Conservation (phyloP, 92 coral and sea anemone genomes). For the Plumapathes pennacea region DNA sequence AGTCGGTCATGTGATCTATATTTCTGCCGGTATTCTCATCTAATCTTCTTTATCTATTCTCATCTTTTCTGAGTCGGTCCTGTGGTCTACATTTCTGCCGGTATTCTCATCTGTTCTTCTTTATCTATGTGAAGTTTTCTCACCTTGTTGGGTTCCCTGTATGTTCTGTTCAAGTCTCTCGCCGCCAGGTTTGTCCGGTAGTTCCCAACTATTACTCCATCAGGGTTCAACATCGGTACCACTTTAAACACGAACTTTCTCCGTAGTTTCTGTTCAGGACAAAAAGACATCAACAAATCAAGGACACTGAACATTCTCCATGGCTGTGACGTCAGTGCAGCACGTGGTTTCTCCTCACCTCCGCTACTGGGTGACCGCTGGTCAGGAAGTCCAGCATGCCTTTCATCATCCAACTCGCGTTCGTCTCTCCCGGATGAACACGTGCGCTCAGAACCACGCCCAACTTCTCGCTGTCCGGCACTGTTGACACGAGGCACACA, state of each 20-base stretch:
- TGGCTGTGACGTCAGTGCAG: neutral
- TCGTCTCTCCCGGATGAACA: conserved; percentile 99
- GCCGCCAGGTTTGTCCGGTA: conserved; percentile 96
- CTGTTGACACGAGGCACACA: no score
- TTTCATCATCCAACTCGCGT: conserved; percentile 99
- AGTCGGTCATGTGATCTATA: no score
- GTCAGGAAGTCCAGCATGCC: conserved; percentile 94
- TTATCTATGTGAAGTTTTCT: no score
- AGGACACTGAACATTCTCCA: neutral
- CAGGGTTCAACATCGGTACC: conserved; percentile 97
- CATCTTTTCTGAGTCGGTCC: no score
- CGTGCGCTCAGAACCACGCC: conserved; percentile 98
- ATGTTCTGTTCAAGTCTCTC: conserved; percentile 93
- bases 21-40: no score
- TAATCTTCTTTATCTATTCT: no score
- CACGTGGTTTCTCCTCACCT: conserved; percentile 59
- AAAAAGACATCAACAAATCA: no score
- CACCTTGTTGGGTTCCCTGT: conserved; percentile 89
- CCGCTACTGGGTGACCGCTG: conserved; percentile 81
- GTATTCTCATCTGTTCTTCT: no score
- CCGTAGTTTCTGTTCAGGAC: conserved; percentile 81
- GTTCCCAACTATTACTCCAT: conserved; percentile 96
- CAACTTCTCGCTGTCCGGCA: conserved; percentile 73
- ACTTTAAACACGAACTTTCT: conserved; percentile 91
- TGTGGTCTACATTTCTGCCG: no score